A percentile compares a stretch with the other conserved stretches of the same genome.
phyloP scores from a whole-genome alignment of 2,113 vertebrate genomes.

The Toxotes jaculatrix region DNA sequence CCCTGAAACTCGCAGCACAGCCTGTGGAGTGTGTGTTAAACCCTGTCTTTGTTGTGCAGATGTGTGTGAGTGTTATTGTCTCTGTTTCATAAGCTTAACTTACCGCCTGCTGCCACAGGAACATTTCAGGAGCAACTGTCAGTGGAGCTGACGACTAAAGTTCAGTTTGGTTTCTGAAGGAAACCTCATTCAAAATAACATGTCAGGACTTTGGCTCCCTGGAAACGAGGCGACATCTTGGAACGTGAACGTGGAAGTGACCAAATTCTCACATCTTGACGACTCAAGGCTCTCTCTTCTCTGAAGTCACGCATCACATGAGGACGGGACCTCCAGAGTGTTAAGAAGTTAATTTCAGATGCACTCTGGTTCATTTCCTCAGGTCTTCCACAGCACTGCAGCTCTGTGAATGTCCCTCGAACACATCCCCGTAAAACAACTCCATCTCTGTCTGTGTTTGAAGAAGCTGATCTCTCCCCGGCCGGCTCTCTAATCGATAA shows the following conservation, averaged over 20 bases:
- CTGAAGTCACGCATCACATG: neutral
- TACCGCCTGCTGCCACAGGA: no score
- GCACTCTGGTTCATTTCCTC: neutral
- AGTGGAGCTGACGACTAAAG: no score
- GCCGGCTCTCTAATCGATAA: constrained; percentile 46
- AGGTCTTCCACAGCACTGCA: neutral
- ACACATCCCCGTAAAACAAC: neutral
- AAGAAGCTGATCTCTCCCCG: constrained; percentile 30
- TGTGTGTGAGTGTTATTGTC: no score
- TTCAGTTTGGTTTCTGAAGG: no score
- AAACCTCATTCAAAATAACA: no score
- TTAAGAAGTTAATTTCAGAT: neutral
- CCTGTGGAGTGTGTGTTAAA: constrained; percentile 13
- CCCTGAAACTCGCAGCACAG: neutral
- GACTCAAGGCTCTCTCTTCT: no score
- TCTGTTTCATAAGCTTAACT: no score
- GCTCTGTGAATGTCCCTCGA: neutral
- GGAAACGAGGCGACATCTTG: no score
- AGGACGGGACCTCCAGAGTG: neutral
- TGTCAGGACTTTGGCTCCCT: no score
- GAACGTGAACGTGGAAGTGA: no score
- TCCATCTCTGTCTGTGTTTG: constrained; percentile 35
- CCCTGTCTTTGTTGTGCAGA: neutral
- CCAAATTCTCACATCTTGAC: neutral
- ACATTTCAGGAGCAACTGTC: no score